phyloP scores from a whole-genome alignment of 2,888 invertebrate genomes.

The Holacanthella duospinosa region DNA sequence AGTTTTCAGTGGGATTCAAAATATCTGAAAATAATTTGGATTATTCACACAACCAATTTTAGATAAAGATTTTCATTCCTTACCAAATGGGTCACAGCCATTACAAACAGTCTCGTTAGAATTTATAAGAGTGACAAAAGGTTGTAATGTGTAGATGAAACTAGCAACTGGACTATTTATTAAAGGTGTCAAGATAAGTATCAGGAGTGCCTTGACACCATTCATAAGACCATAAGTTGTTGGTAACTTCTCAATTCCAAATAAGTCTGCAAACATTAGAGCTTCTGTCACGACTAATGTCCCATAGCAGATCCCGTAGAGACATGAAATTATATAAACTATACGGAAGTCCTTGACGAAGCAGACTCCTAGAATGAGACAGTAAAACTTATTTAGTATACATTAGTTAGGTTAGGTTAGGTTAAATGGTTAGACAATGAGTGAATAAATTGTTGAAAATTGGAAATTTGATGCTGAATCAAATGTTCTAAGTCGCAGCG shows the following conservation, averaged over 20 bases:
- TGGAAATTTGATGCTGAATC: no score
- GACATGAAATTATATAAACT: constrained; percentile 22
- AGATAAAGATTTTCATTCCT: constrained; percentile 3
- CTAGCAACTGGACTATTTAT: constrained; percentile 19
- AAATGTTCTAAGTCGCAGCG: no score
- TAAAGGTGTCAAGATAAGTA: constrained; percentile 12
- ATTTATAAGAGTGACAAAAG: constrained; percentile 9
- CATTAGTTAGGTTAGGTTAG: no score
- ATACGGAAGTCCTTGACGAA: constrained; percentile 16
- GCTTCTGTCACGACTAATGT: constrained; percentile 22
- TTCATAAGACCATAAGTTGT: constrained; percentile 25
- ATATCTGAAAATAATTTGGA: not conserved
- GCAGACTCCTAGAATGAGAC: no score
- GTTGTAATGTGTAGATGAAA: constrained; percentile 22
- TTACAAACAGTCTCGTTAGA: constrained; percentile 11
- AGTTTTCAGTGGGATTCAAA: not conserved
- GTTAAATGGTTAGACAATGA: no score
- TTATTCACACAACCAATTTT: no score
- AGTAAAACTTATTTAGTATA: no score
- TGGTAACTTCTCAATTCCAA: constrained; percentile 23
- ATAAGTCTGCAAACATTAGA: constrained; percentile 29
- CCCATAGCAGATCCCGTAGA: constrained; percentile 28
- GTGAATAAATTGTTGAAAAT: no score
- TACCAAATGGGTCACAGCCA: constrained; percentile 26
- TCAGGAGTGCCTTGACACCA: constrained; percentile 17